Base-by-base conservation (phyloP, 2,888 invertebrate genomes). In the Ichneumoninae sp. region DNA sequence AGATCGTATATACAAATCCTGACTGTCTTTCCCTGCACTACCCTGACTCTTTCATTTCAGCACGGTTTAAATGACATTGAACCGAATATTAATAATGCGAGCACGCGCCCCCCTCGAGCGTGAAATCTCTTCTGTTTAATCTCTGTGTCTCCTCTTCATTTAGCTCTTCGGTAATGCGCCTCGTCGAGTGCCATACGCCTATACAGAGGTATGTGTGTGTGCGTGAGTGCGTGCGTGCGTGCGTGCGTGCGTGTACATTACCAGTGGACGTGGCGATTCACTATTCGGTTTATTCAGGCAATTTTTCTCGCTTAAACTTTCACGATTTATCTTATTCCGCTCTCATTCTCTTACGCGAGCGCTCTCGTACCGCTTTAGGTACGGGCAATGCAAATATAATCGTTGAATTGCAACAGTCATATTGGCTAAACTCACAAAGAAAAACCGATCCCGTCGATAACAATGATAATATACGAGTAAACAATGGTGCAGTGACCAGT, bases 401-500 rank as follows among this genome's bases (percentile, higher is more conserved):
- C 86, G 68, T 85, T 81, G 83, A 85, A 87, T 87, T 87, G 87
- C 87, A 87, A 87, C 80, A 84, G 36, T 84, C 76, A 78, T 69
- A 84, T 75, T 86, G 85, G 84, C 72, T 62, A 69, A 80, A 83
- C 40, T 80, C 74, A 82, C 85, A 84, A 87, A 85, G 85, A 69
- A 77, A 74, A 87, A 87, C 87, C 66, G 76, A 80, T 66, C 19
- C 74, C 40, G 87, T 75, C 79, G 83, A 30, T 80, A 84, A 87
- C 84, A 87, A 88, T 88, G 88, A 88, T 85, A 88, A 87, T 87
- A 86, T 84, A 76, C 66, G 86, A 74, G 78, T 86, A 86, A 89
- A 88, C 89, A 89, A 89, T 88, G 86, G 88, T 86, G 84, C 87
- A 88, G 85, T 71, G 89, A 87, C 87, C 87, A 77, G 47, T 75